Percentiles rank a stretch among this genome's conserved stretches.
Evolutionary conservation across 30 jellyfish, hydroid and myxozoan genomes (phyloP).

Genomic region (Cassiopea xamachana): DNA sequence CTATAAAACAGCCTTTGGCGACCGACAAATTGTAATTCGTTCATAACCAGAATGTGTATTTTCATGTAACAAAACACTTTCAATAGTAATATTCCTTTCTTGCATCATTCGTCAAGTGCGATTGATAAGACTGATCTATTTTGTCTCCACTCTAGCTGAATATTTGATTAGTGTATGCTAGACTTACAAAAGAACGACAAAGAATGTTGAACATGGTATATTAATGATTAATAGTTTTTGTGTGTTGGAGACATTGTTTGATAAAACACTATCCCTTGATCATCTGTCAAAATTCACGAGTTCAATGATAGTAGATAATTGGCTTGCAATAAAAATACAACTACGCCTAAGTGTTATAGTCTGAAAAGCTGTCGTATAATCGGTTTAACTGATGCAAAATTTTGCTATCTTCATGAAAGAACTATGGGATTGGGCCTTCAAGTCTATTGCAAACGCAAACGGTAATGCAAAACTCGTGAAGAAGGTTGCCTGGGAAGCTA

Average conservation of each 20-base stretch:
- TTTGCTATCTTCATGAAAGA: too few species aligned
- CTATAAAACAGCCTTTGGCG: background rate
- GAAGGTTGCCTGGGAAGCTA: too few species aligned
- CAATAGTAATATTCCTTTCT: background rate
- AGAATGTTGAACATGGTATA: background rate
- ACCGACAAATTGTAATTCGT: background rate
- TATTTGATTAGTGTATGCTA: background rate
- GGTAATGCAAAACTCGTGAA: too few species aligned
- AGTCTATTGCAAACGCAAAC: too few species aligned
- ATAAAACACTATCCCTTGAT: background rate
- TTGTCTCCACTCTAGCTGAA: slow-evolving; percentile 13
- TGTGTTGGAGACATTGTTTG: background rate
- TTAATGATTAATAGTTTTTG: background rate
- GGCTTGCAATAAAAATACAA: background rate
- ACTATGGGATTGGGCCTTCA: too few species aligned
- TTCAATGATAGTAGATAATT: background rate
- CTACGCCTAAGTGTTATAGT: background rate
- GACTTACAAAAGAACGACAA: background rate
- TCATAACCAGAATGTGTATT: background rate
- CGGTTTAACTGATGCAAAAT: background rate
- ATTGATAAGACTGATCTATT: background rate
- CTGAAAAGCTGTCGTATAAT: background rate
- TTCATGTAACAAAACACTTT: background rate
- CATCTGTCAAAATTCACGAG: background rate
- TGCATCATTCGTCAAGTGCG: background rate